A percentile compares a stretch with the other conserved stretches of the same genome.
Conservation (phyloP, 2,888 invertebrate genomes). For the Macaria liturata region DNA sequence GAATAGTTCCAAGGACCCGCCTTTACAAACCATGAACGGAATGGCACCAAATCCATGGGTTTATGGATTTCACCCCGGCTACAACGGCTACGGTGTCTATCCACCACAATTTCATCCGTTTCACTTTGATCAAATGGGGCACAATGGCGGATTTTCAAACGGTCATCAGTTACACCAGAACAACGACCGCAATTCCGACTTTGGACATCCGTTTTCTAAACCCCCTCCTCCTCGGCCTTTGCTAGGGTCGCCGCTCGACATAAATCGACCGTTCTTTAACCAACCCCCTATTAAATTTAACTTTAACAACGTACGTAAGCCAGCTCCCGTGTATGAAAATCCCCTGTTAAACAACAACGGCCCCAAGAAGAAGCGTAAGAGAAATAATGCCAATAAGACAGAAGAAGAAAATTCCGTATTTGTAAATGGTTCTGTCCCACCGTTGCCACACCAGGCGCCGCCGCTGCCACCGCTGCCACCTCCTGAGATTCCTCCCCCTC, state of each 20-base stretch:
- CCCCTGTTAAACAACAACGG: slow-evolving; percentile 73
- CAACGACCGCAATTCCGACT: slow-evolving; percentile 55
- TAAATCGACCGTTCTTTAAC: slow-evolving; percentile 70
- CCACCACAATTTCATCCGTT: slow-evolving; percentile 77
- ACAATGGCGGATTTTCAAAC: slow-evolving; percentile 53
- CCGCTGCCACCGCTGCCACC: slow-evolving; percentile 79
- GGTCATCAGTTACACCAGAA: slow-evolving; percentile 64
- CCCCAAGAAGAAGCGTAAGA: slow-evolving; percentile 90
- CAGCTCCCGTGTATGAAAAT: slow-evolving; percentile 70
- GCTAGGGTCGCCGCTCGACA: slow-evolving; percentile 72
- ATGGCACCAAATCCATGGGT: slow-evolving; percentile 74
- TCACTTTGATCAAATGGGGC: slow-evolving; percentile 69
- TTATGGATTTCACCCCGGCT: slow-evolving; percentile 69
- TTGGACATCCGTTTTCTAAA: slow-evolving; percentile 60
- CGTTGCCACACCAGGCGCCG: slow-evolving; percentile 82
- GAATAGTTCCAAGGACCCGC: slow-evolving; percentile 70
- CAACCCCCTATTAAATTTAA: slow-evolving; percentile 77
- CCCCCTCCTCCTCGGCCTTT: slow-evolving; percentile 64
- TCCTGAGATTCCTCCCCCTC: slow-evolving; percentile 66
- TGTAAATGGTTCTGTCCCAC: slow-evolving; percentile 60
- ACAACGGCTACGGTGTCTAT: slow-evolving; percentile 72
- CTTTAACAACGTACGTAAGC: slow-evolving; percentile 67
- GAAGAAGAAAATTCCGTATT: slow-evolving; percentile 61
- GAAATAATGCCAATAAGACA: slow-evolving; percentile 77
- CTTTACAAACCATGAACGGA: slow-evolving; percentile 73